phyloP scores from a whole-genome alignment of 1,140 invertebrate species.

The Nasonia vitripennis region DNA sequence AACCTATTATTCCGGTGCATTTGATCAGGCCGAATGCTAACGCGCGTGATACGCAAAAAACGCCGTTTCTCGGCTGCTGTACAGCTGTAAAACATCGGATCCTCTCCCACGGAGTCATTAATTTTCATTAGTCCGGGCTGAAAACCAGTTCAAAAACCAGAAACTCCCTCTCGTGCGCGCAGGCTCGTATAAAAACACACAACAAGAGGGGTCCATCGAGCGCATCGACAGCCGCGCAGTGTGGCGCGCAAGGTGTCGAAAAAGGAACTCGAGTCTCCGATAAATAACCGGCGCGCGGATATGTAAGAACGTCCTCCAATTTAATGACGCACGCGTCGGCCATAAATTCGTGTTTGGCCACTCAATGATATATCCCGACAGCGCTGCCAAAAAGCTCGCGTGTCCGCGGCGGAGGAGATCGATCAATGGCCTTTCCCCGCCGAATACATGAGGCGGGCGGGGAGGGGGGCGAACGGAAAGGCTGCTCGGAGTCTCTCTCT shows the following conservation, averaged over 20 bases:
- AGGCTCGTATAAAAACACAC: not conserved
- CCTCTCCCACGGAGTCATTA: too few species aligned
- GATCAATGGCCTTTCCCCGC: conserved; percentile 2
- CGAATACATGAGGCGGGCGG: not conserved
- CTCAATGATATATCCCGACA: conserved; percentile 25
- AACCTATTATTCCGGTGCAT: not conserved
- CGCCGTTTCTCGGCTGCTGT: too few species aligned
- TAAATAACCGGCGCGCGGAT: conserved; percentile 22
- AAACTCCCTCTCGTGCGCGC: not conserved
- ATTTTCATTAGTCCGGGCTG: too few species aligned
- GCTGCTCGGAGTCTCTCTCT: not conserved
- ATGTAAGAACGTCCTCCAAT: conserved; percentile 19
- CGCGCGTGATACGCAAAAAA: too few species aligned
- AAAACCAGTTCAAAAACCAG: too few species aligned
- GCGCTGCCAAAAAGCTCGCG: not conserved
- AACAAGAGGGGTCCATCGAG: not conserved
- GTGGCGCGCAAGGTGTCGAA: not conserved
- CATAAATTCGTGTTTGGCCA: conserved; percentile 25
- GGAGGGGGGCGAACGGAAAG: not conserved
- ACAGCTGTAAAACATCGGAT: too few species aligned
- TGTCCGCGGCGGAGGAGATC: not conserved
- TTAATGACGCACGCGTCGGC: conserved; percentile 29
- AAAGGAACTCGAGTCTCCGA: not conserved
- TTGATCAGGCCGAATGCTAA: too few species aligned
- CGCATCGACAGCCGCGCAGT: not conserved